Evolutionary conservation across 2,888 invertebrate genomes (phyloP).

Genomic region (Teinopalpus imperialis): DNA sequence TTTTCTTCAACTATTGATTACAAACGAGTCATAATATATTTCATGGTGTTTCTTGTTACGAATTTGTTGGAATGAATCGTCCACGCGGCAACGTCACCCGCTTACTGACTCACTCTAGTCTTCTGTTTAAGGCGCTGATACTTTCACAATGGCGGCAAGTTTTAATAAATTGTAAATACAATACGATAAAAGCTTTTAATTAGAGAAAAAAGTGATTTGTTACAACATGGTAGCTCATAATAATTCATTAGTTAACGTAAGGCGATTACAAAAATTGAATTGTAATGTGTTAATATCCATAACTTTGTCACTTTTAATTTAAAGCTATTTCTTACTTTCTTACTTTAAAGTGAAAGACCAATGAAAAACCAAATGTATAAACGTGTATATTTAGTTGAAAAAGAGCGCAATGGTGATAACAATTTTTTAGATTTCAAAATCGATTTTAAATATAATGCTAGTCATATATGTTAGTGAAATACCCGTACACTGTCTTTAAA

Average conservation of each 20-base stretch:
- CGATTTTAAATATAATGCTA: too few species aligned
- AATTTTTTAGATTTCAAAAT: too few species aligned
- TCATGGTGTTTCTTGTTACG: conserved; percentile 8
- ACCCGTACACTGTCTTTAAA: too few species aligned
- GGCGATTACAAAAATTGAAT: too few species aligned
- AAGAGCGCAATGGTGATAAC: too few species aligned
- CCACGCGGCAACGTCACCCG: conserved; percentile 49
- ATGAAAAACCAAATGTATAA: too few species aligned
- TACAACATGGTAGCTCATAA: neutral
- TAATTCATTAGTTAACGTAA: neutral
- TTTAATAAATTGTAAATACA: conserved; percentile 22
- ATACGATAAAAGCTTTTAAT: conserved; percentile 10
- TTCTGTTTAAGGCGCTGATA: conserved; percentile 35
- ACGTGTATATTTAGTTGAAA: too few species aligned
- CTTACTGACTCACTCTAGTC: conserved; percentile 55
- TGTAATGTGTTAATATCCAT: too few species aligned
- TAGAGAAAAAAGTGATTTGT: conserved; percentile 7
- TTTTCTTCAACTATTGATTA: conserved; percentile 1
- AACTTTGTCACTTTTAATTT: too few species aligned
- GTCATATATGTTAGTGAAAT: too few species aligned
- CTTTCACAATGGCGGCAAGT: conserved; percentile 48
- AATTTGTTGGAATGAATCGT: conserved; percentile 29
- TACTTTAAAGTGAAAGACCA: too few species aligned
- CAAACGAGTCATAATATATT: conserved; percentile 33
- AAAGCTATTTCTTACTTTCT: too few species aligned